Conservation (phyloP, 2,113 vertebrate species). For the Manacus vitellinus region DNA sequence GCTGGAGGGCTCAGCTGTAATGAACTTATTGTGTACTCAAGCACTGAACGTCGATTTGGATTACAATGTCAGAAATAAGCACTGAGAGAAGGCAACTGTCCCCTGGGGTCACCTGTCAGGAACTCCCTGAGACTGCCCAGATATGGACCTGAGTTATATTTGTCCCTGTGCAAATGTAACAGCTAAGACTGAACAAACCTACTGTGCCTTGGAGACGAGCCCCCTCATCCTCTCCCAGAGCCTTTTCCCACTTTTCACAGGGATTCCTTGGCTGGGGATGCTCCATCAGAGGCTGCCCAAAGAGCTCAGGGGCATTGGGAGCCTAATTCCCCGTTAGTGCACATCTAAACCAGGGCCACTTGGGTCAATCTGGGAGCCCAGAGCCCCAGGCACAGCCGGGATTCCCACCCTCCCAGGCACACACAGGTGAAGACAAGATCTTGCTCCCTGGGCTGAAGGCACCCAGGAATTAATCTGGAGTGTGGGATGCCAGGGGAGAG, state of each 20-base stretch:
- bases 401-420: not conserved
- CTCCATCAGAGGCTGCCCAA: not conserved
- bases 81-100: not conserved
- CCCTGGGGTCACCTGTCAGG: conserved; percentile 49
- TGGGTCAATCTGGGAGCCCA: not conserved
- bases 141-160: conserved; percentile 2
- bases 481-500: not conserved
- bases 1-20: conserved; percentile 25
- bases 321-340: not conserved
- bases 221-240: not conserved
- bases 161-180: not conserved
- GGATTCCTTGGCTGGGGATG: not conserved
- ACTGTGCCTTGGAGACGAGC: not conserved
- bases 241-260: not conserved
- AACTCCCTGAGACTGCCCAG: conserved; percentile 43
- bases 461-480: not conserved
- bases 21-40: conserved; percentile 52
- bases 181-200: not conserved
- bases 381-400: not conserved
- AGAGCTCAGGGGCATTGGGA: not conserved
- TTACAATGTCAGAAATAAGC: conserved; percentile 46
- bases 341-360: not conserved
- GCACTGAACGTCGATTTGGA: not conserved
- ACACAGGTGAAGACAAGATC: not conserved
- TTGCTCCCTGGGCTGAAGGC: not conserved